Evolutionary conservation across 1,140 invertebrate species (phyloP), one percentile per base, ranked within the genome.

Genomic region (Penaeus japonicus): DNA sequence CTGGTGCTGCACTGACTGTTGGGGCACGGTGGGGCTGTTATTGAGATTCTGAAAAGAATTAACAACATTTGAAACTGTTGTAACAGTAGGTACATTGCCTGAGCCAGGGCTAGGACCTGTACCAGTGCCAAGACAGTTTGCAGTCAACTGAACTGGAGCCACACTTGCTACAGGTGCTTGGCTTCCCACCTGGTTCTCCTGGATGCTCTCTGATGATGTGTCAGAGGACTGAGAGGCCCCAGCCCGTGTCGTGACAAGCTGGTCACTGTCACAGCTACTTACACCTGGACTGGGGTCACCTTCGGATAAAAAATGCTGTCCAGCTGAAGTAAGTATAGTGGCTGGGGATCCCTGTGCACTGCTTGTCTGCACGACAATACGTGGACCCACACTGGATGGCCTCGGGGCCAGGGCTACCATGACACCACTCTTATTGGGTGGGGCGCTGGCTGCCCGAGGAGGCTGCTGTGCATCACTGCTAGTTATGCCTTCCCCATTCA

Each of bases 1-100:
- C 39, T 93, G 91, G 80, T 93, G 93, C 18, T 93, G 18, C 93
- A 91, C 35, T 93, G 93, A 93, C 92, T 89, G 87, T 92, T 0
- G 93, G 92, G 4, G 92, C 92, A 55, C 15, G 92, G 27, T 59
- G 84, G 39, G 7, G 70, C 15, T 73, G 70, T 30, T 73, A 32
- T 27, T 73, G 70, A 47, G 47, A 47, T 47, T 47, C 47, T 47
- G 47, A 47, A 47, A 47, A 7, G 47, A 47, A 47, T 47, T 47
- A 15, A 47, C 10, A 47, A 47, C 47, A 47, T 15, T 47, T 7
- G 47, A 47, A 15, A 47, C 47, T 47, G 47, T 47, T 47, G 47
- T 47, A 15, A 47, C 47, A 47, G 47, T 15, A 12, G 47, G 47
- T 47, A 12, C 10, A 7, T 47, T 47, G 10, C 47, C 47, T 47